These are phyloP conservation scores for Drosophila prolongata DNA, from an alignment of 2,888 invertebrate genomes.

Conservation along the genomic window DNA sequence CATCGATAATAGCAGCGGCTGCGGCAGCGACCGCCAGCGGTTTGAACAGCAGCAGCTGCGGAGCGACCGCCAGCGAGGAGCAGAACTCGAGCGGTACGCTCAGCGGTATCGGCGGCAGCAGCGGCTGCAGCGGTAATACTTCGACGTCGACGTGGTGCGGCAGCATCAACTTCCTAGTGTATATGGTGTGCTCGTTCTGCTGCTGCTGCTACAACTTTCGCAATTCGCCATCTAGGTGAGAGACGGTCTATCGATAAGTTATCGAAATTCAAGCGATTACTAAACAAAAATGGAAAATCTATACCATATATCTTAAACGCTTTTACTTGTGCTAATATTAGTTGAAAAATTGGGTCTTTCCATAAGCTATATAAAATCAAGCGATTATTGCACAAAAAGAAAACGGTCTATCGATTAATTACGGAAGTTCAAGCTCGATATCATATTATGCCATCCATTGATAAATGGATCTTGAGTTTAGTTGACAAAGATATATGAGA, in stretches of 20 bases:
- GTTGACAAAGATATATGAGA: too few species aligned
- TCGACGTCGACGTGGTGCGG: slow-evolving; percentile 79
- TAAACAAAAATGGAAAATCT: background rate
- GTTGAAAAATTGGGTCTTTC: too few species aligned
- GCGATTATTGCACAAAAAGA: too few species aligned
- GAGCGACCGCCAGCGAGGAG: slow-evolving; percentile 43
- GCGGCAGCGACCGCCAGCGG: slow-evolving; percentile 46
- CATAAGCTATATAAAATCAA: too few species aligned
- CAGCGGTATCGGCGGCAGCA: slow-evolving; percentile 25
- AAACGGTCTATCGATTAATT: too few species aligned
- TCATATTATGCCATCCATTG: too few species aligned
- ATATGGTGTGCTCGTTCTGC: slow-evolving; percentile 83
- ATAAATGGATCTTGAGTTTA: too few species aligned
- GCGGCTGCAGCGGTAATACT: slow-evolving; percentile 50
- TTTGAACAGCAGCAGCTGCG: slow-evolving; percentile 57
- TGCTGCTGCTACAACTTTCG: slow-evolving; percentile 83
- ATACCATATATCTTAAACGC: too few species aligned
- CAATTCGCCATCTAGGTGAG: slow-evolving; percentile 81
- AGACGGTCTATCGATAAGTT: background rate
- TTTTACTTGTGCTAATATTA: too few species aligned
- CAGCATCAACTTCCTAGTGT: slow-evolving; percentile 82
- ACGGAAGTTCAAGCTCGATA: too few species aligned
- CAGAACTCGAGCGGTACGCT: slow-evolving; percentile 47
- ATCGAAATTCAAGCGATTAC: background rate
- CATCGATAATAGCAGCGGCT: slow-evolving; percentile 73